Evolutionary conservation across 2,113 vertebrate genomes (phyloP).

Genomic region (Ahaetulla prasina): DNA sequence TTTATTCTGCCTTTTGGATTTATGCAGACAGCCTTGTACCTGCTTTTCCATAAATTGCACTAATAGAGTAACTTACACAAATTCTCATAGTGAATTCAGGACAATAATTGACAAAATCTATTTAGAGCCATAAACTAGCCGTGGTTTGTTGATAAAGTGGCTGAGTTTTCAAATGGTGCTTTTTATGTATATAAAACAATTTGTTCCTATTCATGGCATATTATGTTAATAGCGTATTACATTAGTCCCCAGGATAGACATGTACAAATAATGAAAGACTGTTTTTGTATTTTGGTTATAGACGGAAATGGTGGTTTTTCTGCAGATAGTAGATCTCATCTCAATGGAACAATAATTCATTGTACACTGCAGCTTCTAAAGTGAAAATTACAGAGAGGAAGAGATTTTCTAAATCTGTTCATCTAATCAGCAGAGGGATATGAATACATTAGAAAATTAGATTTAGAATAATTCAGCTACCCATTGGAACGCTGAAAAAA

Average conservation of each 20-base stretch:
- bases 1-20: not conserved
- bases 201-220: slow-evolving; percentile 40
- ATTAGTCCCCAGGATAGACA: slow-evolving; percentile 30
- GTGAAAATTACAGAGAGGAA: slow-evolving; percentile 31
- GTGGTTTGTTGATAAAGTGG: slow-evolving; percentile 43
- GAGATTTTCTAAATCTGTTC: slow-evolving; percentile 34
- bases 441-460: slow-evolving; percentile 24
- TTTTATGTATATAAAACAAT: slow-evolving; percentile 47
- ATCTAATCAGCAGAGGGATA: slow-evolving; percentile 19
- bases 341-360: slow-evolving; percentile 33
- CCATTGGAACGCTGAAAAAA: slow-evolving; percentile 34
- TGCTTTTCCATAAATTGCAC: slow-evolving; percentile 52
- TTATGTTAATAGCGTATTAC: slow-evolving; percentile 30
- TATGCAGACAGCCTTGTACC: not conserved
- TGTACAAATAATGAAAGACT: slow-evolving; percentile 38
- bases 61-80: slow-evolving; percentile 64
- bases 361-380: slow-evolving; percentile 7
- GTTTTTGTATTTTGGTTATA: slow-evolving; percentile 28
- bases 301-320: slow-evolving; percentile 24
- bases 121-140: slow-evolving; percentile 50
- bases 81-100: slow-evolving; percentile 48
- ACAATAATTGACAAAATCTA: slow-evolving; percentile 54
- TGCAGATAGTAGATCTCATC: slow-evolving; percentile 8
- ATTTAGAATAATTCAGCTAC: not conserved
- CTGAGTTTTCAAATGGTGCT: slow-evolving; percentile 43